Evolutionary conservation across 2,888 invertebrate species (phyloP).

Genomic region (Athrips mouffetella): DNA sequence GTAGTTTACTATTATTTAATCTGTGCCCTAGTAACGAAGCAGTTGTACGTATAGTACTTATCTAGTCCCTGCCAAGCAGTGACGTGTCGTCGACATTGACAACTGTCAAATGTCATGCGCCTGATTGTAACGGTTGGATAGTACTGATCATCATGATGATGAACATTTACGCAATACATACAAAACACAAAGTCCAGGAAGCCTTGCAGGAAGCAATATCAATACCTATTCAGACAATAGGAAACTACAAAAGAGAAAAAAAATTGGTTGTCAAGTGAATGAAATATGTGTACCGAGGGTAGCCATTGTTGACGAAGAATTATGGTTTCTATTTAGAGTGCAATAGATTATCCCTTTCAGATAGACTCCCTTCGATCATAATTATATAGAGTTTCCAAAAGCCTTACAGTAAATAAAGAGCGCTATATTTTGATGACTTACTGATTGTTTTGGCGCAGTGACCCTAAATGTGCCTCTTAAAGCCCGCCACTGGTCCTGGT

Average conservation of each 20-base stretch:
- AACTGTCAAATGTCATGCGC: not conserved
- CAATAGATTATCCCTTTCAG: constrained; percentile 54
- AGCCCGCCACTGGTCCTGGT: too few species aligned
- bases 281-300: constrained; percentile 54
- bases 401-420: not conserved
- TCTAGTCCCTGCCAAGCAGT: too few species aligned
- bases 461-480: too few species aligned
- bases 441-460: not conserved
- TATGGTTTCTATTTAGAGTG: constrained; percentile 56
- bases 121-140: not conserved
- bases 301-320: constrained; percentile 58
- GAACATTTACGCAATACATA: constrained; percentile 9
- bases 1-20: too few species aligned
- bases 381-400: not conserved
- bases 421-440: not conserved
- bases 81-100: constrained; percentile 8
- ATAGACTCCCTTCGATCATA: constrained; percentile 28
- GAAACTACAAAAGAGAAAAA: constrained; percentile 48
- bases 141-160: not conserved
- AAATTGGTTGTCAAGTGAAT: constrained; percentile 61
- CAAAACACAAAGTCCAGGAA: constrained; percentile 17
- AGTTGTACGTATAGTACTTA: too few species aligned
- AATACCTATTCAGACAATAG: constrained; percentile 40
- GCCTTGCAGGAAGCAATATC: constrained; percentile 20
- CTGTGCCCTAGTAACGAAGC: too few species aligned